These are phyloP conservation scores for Sparidentex hasta DNA, from an alignment of 2,797 vertebrate species.

Conservation along the genomic window DNA sequence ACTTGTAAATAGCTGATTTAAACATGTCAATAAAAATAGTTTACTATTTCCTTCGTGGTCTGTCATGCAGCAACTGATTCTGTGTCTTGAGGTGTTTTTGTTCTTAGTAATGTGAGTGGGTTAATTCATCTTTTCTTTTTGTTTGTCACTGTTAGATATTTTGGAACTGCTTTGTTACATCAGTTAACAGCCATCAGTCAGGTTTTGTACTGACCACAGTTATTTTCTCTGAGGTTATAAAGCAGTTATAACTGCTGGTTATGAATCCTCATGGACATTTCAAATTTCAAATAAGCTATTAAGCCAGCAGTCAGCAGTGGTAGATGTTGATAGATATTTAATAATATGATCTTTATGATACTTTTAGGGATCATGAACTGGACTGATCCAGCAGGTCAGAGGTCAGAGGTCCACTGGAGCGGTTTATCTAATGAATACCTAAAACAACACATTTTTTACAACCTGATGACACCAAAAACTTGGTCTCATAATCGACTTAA, in stretches of 20 bases:
- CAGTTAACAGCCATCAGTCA: background rate
- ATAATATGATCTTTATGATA: background rate
- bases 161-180: background rate
- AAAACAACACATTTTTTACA: background rate
- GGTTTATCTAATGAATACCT: background rate
- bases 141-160: background rate
- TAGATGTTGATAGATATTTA: background rate
- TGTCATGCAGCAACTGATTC: conserved; percentile 87
- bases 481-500: background rate
- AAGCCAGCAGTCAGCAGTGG: background rate
- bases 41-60: conserved; percentile 88
- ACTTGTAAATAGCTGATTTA: conserved; percentile 90
- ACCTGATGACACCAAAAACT: background rate
- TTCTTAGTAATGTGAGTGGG: conserved; percentile 45
- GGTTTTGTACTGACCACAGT: background rate
- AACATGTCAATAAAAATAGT: conserved; percentile 90
- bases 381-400: background rate
- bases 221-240: background rate
- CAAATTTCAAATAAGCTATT: background rate
- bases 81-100: conserved; percentile 81
- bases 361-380: background rate
- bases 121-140: background rate
- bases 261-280: background rate
- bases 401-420: background rate
- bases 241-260: background rate